Evolutionary conservation across 2,113 vertebrate species (phyloP), one percentile per base, ranked within the genome.

Genomic region (Pedionomus torquatus): DNA sequence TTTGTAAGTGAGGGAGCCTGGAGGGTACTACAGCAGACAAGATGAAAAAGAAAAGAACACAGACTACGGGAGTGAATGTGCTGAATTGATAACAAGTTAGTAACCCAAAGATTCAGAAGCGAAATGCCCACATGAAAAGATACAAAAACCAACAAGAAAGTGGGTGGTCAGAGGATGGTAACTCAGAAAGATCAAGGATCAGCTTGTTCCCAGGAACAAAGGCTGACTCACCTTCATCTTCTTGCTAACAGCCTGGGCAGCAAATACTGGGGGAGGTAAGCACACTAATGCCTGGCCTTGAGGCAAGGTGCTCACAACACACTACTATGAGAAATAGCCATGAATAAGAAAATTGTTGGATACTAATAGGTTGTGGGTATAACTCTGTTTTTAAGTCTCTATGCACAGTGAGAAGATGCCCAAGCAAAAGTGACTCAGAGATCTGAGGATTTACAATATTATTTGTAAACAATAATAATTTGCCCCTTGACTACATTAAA

Each of bases 1-100:
- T 77, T 81, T 61, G 20, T 51, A 43, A 70, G 41, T 13, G 16
- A 58, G 46, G 17, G 37, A 78, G 3, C 13, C n/a, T 55, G 58
- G 31, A 75, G 21, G 4, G 9, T 70, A 31, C 24, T 75, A 30
- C 39, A 55, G 74, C 49, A 79, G 57, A 43, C 78, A 85, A 80
- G 78, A 52, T 28, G 39, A 48, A 30, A 68, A 68, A 76, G 11
- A 74, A 81, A 70, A 87, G 65, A 91, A 74, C 55, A 55, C 10
- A 46, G 26, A 79, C 35, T 64, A 57, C 82, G 65, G 33, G 43
- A 76, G 26, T 5, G 43, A 87, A 39, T 57, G 44, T 88, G 30
- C 52, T 88, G 92, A 94, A 93, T 94, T 69, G 57, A 44, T 71
- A 94, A 79, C 16, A 82, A 87, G 33, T 51, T 79, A 55, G 52